Evolutionary conservation across 2,888 invertebrate species (phyloP).

Genomic region (Eremobia ochroleuca): DNA sequence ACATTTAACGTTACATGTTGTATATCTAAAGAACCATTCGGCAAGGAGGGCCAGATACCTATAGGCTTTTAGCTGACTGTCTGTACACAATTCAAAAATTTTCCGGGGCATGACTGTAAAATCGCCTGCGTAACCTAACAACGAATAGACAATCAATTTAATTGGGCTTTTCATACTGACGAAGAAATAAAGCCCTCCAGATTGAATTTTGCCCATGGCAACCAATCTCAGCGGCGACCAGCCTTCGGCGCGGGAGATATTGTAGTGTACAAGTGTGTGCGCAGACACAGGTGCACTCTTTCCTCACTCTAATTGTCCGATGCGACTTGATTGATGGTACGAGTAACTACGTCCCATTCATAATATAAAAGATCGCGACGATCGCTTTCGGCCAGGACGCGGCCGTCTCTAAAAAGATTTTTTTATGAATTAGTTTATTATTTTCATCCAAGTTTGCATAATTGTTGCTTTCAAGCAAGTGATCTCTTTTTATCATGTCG

Average conservation of each 20-base stretch:
- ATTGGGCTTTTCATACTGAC: neutral
- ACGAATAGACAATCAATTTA: neutral
- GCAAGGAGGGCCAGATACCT: neutral
- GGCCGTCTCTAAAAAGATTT: neutral
- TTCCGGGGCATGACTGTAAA: neutral
- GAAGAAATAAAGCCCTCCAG: too few relatives aligned
- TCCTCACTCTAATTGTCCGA: too few relatives aligned
- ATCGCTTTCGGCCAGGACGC: neutral
- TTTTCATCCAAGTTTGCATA: neutral
- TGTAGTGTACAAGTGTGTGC: too few relatives aligned
- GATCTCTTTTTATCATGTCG: neutral
- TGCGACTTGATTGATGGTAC: neutral
- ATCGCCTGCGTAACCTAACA: neutral
- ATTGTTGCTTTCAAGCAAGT: neutral
- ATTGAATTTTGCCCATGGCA: too few relatives aligned
- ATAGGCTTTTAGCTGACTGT: neutral
- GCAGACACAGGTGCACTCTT: too few relatives aligned
- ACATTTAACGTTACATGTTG: too few relatives aligned
- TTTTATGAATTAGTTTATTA: neutral
- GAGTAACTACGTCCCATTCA: too few relatives aligned
- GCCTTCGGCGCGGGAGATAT: too few relatives aligned
- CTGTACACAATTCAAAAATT: neutral
- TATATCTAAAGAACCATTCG: too few relatives aligned
- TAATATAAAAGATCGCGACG: neutral
- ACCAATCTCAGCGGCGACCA: too few relatives aligned